Conservation (phyloP, 2,888 invertebrate species). For the Pterostichus niger region DNA sequence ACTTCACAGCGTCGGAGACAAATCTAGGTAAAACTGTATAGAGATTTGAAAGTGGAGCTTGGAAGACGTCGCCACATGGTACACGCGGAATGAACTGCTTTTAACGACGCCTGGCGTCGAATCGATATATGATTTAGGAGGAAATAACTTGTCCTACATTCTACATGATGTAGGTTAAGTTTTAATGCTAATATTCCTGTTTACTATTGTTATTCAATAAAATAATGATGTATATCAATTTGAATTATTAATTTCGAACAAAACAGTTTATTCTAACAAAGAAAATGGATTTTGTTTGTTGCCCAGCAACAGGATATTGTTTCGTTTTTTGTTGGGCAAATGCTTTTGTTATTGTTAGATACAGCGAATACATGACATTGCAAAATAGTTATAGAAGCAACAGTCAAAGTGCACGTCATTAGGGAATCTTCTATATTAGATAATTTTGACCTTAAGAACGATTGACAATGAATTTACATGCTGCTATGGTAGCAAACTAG, state of each 20-base stretch:
- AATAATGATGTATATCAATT: background rate
- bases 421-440: constrained; percentile 35
- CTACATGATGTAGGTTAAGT: constrained; percentile 45
- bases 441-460: constrained; percentile 49
- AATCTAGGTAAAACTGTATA: background rate
- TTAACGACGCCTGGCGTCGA: constrained; percentile 52
- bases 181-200: background rate
- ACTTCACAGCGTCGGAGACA: background rate
- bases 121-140: constrained; percentile 50
- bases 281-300: constrained; percentile 1
- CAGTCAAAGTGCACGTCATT: constrained; percentile 55
- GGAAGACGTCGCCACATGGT: constrained; percentile 63
- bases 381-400: constrained; percentile 35
- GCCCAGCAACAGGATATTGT: constrained; percentile 18
- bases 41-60: constrained; percentile 32
- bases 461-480: constrained; percentile 12
- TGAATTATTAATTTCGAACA: constrained; percentile 5
- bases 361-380: constrained; percentile 38
- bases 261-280: background rate
- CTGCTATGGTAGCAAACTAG: constrained; percentile 6
- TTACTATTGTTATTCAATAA: background rate
- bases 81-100: constrained; percentile 10
- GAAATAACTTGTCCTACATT: constrained; percentile 58
- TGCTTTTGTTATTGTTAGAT: constrained; percentile 9
- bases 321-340: background rate